A percentile compares a stretch with the other conserved stretches of the same genome.
phyloP scores from a whole-genome alignment of 2,113 vertebrate species.

The Galemys pyrenaicus region DNA sequence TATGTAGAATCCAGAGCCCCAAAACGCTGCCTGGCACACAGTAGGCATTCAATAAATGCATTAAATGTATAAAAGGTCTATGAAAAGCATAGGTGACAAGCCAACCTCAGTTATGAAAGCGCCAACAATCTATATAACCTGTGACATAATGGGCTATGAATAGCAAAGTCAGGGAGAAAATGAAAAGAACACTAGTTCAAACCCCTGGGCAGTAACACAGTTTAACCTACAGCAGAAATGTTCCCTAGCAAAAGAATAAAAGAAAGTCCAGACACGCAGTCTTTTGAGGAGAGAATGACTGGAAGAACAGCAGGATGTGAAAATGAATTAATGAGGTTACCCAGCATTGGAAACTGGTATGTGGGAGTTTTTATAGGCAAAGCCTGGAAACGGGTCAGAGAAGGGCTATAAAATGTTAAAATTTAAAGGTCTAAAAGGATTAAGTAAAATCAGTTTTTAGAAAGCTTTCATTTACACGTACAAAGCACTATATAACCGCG shows the following conservation, averaged over 20 bases:
- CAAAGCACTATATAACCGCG: slow-evolving; percentile 31
- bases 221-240: slow-evolving; percentile 13
- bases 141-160: neutral
- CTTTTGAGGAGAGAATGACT: neutral
- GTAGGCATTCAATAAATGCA: neutral
- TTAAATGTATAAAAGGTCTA: neutral
- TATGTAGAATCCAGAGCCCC: neutral
- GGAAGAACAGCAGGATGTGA: slow-evolving; percentile 11
- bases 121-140: slow-evolving; percentile 28
- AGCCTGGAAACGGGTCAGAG: neutral
- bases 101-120: neutral
- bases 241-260: neutral
- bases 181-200: neutral
- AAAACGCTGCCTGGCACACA: neutral
- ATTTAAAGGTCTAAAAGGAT: slow-evolving; percentile 18
- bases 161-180: slow-evolving; percentile 43
- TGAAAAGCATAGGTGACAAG: slow-evolving; percentile 29
- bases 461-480: slow-evolving; percentile 53
- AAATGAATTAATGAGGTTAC: slow-evolving; percentile 54
- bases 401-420: neutral
- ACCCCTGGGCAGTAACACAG: neutral
- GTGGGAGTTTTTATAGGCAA: neutral
- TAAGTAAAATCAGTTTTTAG: slow-evolving; percentile 45
- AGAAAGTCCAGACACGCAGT: neutral
- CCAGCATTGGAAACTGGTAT: neutral